phyloP scores from a whole-genome alignment of 2,888 invertebrate genomes.

The Mesoligia furuncula region DNA sequence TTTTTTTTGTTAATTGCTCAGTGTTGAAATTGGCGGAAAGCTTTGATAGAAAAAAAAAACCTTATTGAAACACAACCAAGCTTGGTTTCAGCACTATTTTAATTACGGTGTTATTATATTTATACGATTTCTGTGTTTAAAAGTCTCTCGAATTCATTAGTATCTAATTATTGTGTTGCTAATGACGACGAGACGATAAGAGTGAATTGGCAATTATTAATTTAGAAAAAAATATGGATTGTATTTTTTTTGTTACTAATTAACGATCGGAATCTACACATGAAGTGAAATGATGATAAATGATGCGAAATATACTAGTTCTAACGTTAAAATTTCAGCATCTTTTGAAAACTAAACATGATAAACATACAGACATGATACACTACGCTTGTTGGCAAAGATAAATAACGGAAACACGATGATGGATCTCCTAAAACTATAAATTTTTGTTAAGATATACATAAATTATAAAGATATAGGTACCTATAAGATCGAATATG shows the following conservation, averaged over 20 bases:
- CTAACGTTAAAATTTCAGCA: neutral
- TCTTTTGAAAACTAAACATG: neutral
- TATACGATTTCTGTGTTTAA: neutral
- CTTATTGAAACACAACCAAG: neutral
- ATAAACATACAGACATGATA: neutral
- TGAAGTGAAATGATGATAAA: neutral
- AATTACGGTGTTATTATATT: neutral
- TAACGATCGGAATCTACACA: neutral
- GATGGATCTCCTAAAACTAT: neutral
- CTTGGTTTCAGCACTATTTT: neutral
- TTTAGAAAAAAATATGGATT: neutral
- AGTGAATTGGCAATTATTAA: neutral
- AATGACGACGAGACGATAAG: neutral
- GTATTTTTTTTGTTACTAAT: constrained; percentile 12
- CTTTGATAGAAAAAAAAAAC: neutral
- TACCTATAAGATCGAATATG: neutral
- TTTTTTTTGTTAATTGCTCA: neutral
- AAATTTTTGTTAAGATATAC: neutral
- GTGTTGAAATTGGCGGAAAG: neutral
- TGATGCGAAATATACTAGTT: neutral
- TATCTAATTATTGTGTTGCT: neutral
- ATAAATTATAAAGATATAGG: too few species aligned
- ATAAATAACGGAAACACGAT: neutral
- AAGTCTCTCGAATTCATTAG: neutral
- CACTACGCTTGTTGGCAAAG: neutral